Percentiles rank a stretch among this genome's conserved stretches.
These are phyloP conservation scores for Perizoma flavofasciatum DNA, from an alignment of 2,888 invertebrate genomes.

Conservation along the genomic window DNA sequence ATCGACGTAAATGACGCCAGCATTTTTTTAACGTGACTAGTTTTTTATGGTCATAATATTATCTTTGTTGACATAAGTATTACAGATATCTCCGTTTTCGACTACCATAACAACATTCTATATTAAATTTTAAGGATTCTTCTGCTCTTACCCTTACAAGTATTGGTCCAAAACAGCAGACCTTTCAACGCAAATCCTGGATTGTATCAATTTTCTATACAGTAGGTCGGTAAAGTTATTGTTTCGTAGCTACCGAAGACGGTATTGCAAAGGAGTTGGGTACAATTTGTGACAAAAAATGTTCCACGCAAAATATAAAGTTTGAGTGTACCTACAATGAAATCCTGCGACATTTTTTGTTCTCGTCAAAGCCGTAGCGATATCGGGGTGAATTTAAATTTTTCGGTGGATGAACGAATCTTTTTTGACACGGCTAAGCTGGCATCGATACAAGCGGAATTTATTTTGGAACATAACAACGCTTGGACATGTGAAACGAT, in stretches of 20 bases:
- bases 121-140: too few species aligned
- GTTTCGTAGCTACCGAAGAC: constrained; percentile 20
- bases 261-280: constrained; percentile 39
- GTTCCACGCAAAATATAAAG: constrained; percentile 35
- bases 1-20: too few species aligned
- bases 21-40: too few species aligned
- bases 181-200: constrained; percentile 33
- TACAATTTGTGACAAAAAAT: constrained; percentile 36
- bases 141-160: too few species aligned
- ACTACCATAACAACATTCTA: too few species aligned
- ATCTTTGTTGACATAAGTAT: too few species aligned
- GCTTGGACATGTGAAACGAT: background rate
- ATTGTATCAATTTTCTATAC: constrained; percentile 38
- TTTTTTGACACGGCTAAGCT: constrained; percentile 54
- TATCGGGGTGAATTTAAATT: constrained; percentile 56
- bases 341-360: constrained; percentile 48
- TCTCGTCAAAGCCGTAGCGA: constrained; percentile 46
- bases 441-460: constrained; percentile 34
- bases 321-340: constrained; percentile 39
- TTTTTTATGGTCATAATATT: too few species aligned
- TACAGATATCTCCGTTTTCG: too few species aligned
- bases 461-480: constrained; percentile 11
- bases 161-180: too few species aligned
- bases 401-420: constrained; percentile 60
- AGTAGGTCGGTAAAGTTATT: constrained; percentile 36